Conservation (phyloP, 2,888 invertebrate species). For the Lithophane socia region DNA sequence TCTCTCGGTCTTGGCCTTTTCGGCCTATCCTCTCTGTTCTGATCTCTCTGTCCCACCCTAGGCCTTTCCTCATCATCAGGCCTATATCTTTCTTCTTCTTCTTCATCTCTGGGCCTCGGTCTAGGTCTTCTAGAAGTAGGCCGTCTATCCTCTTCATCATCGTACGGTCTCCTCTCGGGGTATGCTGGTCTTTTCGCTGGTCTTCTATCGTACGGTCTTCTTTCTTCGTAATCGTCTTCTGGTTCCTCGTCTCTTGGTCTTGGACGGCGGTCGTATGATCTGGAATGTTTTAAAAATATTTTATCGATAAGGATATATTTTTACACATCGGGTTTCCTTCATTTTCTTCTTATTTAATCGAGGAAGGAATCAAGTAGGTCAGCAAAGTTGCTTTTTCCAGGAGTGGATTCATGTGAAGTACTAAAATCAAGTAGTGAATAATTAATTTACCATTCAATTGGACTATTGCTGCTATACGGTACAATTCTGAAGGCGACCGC, state of each 20-base stretch:
- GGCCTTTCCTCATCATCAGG: conserved; percentile 70
- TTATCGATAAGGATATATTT: background rate
- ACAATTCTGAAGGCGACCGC: background rate
- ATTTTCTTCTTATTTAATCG: background rate
- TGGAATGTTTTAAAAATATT: conserved; percentile 68
- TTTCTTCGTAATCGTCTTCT: conserved; percentile 82
- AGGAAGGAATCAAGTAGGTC: background rate
- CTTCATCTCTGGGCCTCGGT: conserved; percentile 81
- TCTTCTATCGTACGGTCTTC: conserved; percentile 83
- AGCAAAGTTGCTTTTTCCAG: background rate
- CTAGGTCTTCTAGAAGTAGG: conserved; percentile 75
- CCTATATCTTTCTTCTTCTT: conserved; percentile 77
- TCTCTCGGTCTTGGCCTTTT: conserved; percentile 67
- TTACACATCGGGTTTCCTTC: background rate
- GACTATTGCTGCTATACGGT: background rate
- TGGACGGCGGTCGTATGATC: conserved; percentile 85
- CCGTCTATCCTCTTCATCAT: conserved; percentile 81
- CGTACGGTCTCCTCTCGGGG: conserved; percentile 77
- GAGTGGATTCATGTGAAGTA: background rate
- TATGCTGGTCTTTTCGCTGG: conserved; percentile 74
- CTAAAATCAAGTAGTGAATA: background rate
- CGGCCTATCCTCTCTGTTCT: conserved; percentile 58
- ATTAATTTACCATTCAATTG: background rate
- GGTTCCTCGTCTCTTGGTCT: conserved; percentile 84
- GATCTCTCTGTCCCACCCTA: conserved; percentile 67